Evolutionary conservation across 2,888 invertebrate species (phyloP).

Genomic region (Nycteola revayana): DNA sequence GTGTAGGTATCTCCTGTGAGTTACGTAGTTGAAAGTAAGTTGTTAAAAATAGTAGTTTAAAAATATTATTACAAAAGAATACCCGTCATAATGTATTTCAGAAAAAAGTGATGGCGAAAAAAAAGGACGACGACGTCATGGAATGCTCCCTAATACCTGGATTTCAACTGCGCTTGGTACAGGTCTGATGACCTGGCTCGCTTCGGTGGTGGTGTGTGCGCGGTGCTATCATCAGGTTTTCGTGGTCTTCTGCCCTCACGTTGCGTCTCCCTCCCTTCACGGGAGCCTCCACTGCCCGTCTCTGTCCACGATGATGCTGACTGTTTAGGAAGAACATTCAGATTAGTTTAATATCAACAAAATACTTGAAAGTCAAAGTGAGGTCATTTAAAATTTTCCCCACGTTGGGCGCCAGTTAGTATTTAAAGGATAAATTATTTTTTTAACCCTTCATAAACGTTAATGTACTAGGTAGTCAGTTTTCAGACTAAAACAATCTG

Average conservation of each 20-base stretch:
- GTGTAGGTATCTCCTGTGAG: too few relatives aligned
- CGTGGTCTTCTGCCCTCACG: constrained; percentile 75
- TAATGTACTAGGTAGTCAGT: too few relatives aligned
- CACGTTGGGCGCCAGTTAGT: constrained; percentile 11
- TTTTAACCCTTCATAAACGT: too few relatives aligned
- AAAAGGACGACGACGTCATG: too few relatives aligned
- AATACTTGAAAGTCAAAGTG: constrained; percentile 6
- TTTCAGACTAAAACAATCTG: too few relatives aligned
- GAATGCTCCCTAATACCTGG: constrained; percentile 62
- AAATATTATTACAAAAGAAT: too few relatives aligned
- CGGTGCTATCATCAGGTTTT: constrained; percentile 75
- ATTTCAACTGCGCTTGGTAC: constrained; percentile 83
- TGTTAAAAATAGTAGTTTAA: too few relatives aligned
- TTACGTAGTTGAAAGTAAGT: too few relatives aligned
- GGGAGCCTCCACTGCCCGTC: constrained; percentile 68
- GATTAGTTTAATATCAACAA: constrained; percentile 1
- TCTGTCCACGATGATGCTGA: constrained; percentile 77
- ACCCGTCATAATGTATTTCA: too few relatives aligned
- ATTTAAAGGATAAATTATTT: too few relatives aligned
- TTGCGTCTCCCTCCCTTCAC: constrained; percentile 61
- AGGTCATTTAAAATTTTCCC: too few relatives aligned
- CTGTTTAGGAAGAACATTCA: constrained; percentile 39
- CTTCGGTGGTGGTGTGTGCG: constrained; percentile 84
- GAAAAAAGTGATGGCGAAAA: too few relatives aligned
- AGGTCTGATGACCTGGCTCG: constrained; percentile 87